phyloP scores from a whole-genome alignment of 2,113 vertebrate genomes.

The Prunella himalayana region DNA sequence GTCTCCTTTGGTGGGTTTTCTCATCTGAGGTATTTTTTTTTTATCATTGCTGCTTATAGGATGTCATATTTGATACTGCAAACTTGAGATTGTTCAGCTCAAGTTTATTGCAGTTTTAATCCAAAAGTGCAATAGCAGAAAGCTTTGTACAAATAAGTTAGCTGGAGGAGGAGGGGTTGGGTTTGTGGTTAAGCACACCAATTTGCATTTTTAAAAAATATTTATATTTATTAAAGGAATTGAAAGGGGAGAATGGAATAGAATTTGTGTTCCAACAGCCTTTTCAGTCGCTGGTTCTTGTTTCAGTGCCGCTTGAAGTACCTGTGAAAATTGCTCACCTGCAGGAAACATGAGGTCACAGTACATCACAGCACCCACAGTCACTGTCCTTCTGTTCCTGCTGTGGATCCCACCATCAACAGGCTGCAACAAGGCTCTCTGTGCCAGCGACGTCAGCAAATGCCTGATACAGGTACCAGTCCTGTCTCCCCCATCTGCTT shows the following conservation, averaged over 20 bases:
- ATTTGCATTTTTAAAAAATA: background rate
- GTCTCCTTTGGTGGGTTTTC: background rate
- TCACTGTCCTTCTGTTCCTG: constrained; percentile 75
- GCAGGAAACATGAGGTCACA: constrained; percentile 80
- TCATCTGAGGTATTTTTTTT: background rate
- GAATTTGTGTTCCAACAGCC: background rate
- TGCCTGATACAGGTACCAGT: constrained; percentile 91
- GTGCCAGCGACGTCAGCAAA: constrained; percentile 97
- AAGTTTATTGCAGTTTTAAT: background rate
- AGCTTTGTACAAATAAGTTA: background rate
- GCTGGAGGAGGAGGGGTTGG: background rate
- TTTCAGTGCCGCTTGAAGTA: constrained; percentile 38
- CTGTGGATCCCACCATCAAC: constrained; percentile 72
- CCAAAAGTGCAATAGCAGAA: background rate
- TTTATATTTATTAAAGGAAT: background rate
- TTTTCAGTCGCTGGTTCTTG: background rate
- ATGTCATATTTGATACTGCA: background rate
- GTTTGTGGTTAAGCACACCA: background rate
- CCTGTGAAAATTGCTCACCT: background rate
- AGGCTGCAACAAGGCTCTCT: constrained; percentile 95
- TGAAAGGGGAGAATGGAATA: background rate
- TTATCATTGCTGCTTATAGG: accelerated
- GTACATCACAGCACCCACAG: constrained; percentile 54
- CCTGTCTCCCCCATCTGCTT: background rate
- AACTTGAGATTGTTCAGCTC: background rate